These are phyloP conservation scores for Paedocypris micromegethes DNA, from an alignment of 2,797 vertebrate species.

Conservation along the genomic window DNA sequence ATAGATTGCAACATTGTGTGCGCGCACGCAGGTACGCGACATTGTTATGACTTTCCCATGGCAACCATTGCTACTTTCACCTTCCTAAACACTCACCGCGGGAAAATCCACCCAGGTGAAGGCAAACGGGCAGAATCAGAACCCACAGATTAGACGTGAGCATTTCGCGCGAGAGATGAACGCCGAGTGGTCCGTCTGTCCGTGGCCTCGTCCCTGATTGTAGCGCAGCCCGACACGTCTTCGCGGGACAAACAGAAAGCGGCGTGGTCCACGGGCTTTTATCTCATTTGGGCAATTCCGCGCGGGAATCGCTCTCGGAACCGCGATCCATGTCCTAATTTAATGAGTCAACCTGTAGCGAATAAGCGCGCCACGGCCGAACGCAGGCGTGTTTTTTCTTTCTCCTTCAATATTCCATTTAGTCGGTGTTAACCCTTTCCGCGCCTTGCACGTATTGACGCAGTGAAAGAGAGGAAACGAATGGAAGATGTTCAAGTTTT, in stretches of 20 bases:
- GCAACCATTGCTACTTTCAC: conserved; percentile 13
- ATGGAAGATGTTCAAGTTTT: no score
- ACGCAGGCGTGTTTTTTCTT: conserved; percentile 42
- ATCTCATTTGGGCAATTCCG: conserved; percentile 48
- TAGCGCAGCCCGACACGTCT: conserved; percentile 32
- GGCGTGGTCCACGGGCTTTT: conserved; percentile 51
- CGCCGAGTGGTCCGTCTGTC: conserved; percentile 39
- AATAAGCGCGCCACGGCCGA: conserved; percentile 47
- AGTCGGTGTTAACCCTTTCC: conserved; percentile 59
- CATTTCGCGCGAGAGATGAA: conserved; percentile 51
- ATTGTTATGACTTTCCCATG: conserved; percentile 19
- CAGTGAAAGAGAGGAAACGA: no score
- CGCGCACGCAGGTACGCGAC: conserved; percentile 3
- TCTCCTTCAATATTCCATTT: conserved; percentile 45
- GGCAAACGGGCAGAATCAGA: conserved; percentile 49
- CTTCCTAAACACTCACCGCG: conserved; percentile 47
- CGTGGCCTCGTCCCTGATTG: conserved; percentile 40
- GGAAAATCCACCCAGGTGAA: conserved; percentile 44
- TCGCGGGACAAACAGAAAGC: conserved; percentile 44
- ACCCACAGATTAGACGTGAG: conserved; percentile 50
- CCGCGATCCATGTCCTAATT: conserved; percentile 56
- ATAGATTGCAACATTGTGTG: conserved; percentile 1
- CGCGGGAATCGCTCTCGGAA: conserved; percentile 32
- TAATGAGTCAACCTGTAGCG: conserved; percentile 48
- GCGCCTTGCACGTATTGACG: no score